Percentiles rank a stretch among this genome's conserved stretches.
Conservation (phyloP, 2,888 invertebrate species). For the Folsomia manolachei region DNA sequence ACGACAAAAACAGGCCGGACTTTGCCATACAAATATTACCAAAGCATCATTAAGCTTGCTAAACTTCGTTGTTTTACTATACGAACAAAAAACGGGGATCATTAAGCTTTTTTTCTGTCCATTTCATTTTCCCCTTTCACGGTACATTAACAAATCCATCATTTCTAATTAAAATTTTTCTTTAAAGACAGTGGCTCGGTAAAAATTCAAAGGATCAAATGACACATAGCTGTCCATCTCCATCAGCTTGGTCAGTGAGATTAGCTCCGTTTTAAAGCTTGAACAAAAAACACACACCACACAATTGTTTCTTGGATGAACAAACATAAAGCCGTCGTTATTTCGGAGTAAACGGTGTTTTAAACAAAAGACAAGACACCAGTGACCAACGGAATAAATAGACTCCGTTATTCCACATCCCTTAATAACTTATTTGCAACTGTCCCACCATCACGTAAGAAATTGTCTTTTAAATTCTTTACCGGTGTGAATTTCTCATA, state of each 20-base stretch:
- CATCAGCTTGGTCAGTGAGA: not conserved
- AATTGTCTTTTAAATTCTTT: no score
- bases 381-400: not conserved
- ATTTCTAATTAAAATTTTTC: conserved; percentile 7
- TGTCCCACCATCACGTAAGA: no score
- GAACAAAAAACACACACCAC: not conserved
- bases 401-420: not conserved
- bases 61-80: not conserved
- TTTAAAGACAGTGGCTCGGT: not conserved
- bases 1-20: not conserved
- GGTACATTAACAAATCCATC: conserved; percentile 7
- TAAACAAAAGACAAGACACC: not conserved
- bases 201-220: not conserved
- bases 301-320: no score
- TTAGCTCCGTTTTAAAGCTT: no score
- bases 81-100: not conserved
- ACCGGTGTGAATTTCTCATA: no score
- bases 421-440: no score
- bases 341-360: not conserved
- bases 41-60: not conserved
- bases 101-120: not conserved
- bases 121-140: no score
- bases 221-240: not conserved
- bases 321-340: no score
- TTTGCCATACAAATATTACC: not conserved